Percentiles rank a stretch among this genome's conserved stretches.
phyloP scores from a whole-genome alignment of 2,797 vertebrate species.

The Syndactyla subalaris region DNA sequence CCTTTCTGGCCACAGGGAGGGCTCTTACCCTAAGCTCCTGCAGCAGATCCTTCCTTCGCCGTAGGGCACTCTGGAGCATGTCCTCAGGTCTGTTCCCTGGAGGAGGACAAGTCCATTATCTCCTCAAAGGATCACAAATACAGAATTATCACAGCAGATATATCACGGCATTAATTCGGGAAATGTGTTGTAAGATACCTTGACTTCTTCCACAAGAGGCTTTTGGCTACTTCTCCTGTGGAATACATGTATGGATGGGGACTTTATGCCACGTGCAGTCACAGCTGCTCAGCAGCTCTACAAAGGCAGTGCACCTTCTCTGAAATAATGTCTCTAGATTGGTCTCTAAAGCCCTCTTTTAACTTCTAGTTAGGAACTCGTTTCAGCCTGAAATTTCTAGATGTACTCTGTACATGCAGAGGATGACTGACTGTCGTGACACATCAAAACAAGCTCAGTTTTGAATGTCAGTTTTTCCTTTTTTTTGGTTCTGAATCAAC shows the following conservation, averaged over 20 bases:
- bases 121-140: neutral
- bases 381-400: neutral
- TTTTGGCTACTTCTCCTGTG: neutral
- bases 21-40: constrained; percentile 82
- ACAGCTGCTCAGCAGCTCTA: neutral
- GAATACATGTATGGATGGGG: neutral
- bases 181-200: neutral
- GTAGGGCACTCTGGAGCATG: constrained; percentile 78
- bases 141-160: neutral
- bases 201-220: neutral
- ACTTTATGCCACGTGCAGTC: neutral
- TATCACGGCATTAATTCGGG: neutral
- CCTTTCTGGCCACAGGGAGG: neutral
- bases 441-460: neutral
- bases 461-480: neutral
- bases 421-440: neutral
- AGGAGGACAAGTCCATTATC: neutral
- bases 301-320: neutral
- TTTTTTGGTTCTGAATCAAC: neutral
- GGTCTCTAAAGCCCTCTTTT: neutral
- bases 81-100: constrained; percentile 75
- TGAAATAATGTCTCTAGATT: neutral
- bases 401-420: neutral
- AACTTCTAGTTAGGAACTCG: neutral
- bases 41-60: constrained; percentile 80